Evolutionary conservation across 2,113 vertebrate genomes (phyloP), one percentile per base, ranked within the genome.

Genomic region (Diglossa brunneiventris): DNA sequence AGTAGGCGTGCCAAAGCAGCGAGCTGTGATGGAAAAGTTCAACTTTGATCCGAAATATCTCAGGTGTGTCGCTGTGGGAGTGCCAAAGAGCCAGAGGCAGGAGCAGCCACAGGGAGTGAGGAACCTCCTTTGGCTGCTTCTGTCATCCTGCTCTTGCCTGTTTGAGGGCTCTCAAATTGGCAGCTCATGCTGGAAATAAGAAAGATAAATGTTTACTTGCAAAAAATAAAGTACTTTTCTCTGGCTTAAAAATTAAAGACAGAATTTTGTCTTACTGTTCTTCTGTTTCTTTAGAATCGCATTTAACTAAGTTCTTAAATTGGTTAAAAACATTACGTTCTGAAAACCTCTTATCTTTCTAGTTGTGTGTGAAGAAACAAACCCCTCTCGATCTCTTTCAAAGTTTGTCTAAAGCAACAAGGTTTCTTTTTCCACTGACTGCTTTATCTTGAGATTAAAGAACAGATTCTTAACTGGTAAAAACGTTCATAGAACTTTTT

Each of bases 71-170:
- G 13, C 13, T 56, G 9, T 73, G 27, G 16, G 18, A 41, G 37
- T 63, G 66, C 15, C 20, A 4, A 9, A 35, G 61, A 39, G 10
- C 21, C 35, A 11, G 79, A 67, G 56, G 19, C 39, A 28, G 42
- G 10, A 41, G 8, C 47, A 68, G n/a, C 37, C 31, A 6, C 8
- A 0, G 14, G 31, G 50, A 10, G 28, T 12, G 70, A 41, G 47
- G 44, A 73, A 10, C 20, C 10, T 63, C 31, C 17, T 64, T 20
- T 20, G 39, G 18, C 72, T 30, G 15, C 56, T 62, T 35, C 30
- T 23, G 0, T 58, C 12, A 4, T 4, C 58, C 1, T 62, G 26
- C 11, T 80, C 28, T 66, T 24, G 12, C 5, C 16, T 42, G 0
- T 49, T 42, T 24, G 28, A 78, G 47, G 16, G 13, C 39, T 89